Evolutionary conservation across 2,888 invertebrate species (phyloP).

Genomic region (Drosophila barbarae): DNA sequence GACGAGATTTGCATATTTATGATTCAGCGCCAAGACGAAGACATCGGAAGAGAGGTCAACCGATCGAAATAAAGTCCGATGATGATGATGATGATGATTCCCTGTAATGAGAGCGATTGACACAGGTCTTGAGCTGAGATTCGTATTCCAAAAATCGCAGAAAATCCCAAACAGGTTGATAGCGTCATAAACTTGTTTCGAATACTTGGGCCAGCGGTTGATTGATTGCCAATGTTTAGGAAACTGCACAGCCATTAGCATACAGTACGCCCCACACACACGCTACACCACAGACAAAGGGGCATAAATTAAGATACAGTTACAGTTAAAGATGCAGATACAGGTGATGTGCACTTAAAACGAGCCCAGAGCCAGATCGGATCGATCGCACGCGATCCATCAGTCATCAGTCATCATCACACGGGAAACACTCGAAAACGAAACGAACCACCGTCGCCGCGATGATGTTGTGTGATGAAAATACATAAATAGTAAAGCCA

Average conservation of each 20-base stretch:
- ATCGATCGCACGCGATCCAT: constrained; percentile 48
- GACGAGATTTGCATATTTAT: constrained; percentile 63
- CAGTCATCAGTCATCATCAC: constrained; percentile 59
- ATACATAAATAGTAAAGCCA: not conserved
- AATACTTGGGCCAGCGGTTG: constrained; percentile 9
- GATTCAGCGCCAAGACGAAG: constrained; percentile 24
- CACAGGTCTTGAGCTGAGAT: not conserved
- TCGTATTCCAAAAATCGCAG: constrained; percentile 16
- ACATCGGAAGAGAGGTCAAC: constrained; percentile 29
- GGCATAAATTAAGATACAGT: constrained; percentile 57
- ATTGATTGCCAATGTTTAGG: constrained; percentile 46
- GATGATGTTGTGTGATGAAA: constrained; percentile 9
- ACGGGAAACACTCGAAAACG: constrained; percentile 53
- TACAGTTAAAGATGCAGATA: constrained; percentile 12
- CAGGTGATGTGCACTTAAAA: constrained; percentile 54
- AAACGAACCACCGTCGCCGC: not conserved
- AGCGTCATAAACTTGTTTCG: constrained; percentile 65
- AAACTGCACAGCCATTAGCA: constrained; percentile 62
- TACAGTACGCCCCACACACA: constrained; percentile 23
- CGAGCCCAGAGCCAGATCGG: constrained; percentile 39
- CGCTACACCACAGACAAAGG: constrained; percentile 44
- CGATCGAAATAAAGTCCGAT: constrained; percentile 4
- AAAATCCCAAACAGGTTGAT: constrained; percentile 32
- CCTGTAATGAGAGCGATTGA: constrained; percentile 31
- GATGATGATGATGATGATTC: constrained; percentile 2